phyloP scores from a whole-genome alignment of 1,140 invertebrate genomes.

The Drosophila dunni region DNA sequence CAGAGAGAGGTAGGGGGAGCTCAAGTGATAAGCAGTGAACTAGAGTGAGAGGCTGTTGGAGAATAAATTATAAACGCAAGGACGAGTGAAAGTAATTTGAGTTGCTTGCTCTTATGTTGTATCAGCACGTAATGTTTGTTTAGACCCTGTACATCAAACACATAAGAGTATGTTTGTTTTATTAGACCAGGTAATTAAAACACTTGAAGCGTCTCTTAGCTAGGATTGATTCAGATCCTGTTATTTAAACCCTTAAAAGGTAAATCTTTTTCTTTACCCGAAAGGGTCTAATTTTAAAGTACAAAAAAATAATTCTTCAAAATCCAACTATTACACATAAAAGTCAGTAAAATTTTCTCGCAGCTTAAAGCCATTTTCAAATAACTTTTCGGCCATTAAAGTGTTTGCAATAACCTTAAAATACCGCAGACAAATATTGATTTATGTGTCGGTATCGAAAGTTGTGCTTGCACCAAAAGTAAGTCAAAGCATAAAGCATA shows the following conservation, averaged over 20 bases:
- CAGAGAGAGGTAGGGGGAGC: no score
- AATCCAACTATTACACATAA: no score
- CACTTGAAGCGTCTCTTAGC: no score
- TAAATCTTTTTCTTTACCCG: no score
- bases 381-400: constrained; percentile 34
- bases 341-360: no score
- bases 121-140: no score
- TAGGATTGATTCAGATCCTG: neutral
- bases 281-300: no score
- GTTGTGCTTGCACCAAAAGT: neutral
- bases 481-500: neutral
- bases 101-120: neutral
- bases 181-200: no score
- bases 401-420: constrained; percentile 51
- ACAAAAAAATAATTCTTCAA: no score
- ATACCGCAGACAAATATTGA: constrained; percentile 66
- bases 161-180: no score
- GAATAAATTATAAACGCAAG: constrained; percentile 18
- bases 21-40: no score
- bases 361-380: constrained; percentile 61
- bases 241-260: neutral
- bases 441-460: constrained; percentile 40
- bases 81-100: neutral
- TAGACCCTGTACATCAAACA: neutral
- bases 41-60: no score